Conservation (phyloP, 92 coral and sea anemone genomes). For the Parazoanthus atlanticus region DNA sequence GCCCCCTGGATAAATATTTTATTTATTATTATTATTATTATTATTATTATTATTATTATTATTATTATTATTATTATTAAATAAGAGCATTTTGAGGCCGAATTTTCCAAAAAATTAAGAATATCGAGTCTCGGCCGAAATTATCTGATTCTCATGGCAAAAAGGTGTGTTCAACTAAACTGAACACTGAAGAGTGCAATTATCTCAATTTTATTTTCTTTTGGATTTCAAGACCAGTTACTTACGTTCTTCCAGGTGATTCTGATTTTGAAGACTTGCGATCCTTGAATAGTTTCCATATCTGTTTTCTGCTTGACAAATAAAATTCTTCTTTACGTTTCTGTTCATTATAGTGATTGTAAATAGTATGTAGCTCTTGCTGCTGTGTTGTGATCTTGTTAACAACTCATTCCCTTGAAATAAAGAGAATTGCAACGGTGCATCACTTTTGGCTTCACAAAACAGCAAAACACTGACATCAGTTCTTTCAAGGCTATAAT, state of each 20-base stretch:
- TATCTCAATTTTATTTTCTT: not conserved
- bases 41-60: too few relatives aligned
- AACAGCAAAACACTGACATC: not conserved
- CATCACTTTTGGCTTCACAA: not conserved
- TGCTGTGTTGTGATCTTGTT: not conserved
- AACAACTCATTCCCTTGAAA: slow-evolving; percentile 2
- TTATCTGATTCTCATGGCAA: not conserved
- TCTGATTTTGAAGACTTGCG: not conserved
- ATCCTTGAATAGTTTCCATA: not conserved
- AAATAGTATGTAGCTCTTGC: not conserved
- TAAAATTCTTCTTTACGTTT: not conserved
- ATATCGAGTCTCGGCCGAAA: too few relatives aligned
- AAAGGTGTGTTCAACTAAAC: not conserved
- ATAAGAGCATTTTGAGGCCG: too few relatives aligned
- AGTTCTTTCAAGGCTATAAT: not conserved
- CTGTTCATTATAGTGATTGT: not conserved
- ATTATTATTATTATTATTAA: too few relatives aligned
- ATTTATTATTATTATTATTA: too few relatives aligned
- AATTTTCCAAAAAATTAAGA: too few relatives aligned
- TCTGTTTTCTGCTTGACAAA: not conserved
- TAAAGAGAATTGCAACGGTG: not conserved
- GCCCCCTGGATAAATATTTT: too few relatives aligned
- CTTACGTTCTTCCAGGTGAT: not conserved
- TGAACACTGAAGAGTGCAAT: not conserved
- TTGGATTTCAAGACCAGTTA: not conserved